Percentiles rank a stretch among this genome's conserved stretches.
phyloP scores from a whole-genome alignment of 2,888 invertebrate genomes.

The Nebria brevicollis region DNA sequence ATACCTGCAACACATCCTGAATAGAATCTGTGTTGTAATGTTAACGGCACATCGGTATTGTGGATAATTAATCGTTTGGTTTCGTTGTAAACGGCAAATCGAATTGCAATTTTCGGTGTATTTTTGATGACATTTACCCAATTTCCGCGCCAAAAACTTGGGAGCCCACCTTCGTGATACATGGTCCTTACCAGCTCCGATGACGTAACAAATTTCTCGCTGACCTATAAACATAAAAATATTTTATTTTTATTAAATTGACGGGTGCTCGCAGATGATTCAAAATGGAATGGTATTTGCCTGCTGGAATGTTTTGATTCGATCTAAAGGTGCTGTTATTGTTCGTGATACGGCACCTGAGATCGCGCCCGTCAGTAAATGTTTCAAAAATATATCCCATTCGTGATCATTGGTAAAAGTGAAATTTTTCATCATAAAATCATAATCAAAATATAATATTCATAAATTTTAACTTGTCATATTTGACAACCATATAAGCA shows the following conservation, averaged over 20 bases:
- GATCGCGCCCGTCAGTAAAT: neutral
- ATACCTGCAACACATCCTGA: constrained; percentile 25
- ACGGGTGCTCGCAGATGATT: neutral
- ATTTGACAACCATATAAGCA: neutral
- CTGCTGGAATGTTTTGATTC: constrained; percentile 5
- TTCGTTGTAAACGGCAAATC: constrained; percentile 22
- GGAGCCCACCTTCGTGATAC: constrained; percentile 13
- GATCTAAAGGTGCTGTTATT: neutral
- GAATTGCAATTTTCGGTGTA: constrained; percentile 22
- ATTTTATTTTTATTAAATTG: too few relatives aligned
- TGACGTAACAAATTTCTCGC: neutral
- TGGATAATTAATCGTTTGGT: neutral
- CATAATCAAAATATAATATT: neutral
- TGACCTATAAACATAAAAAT: neutral
- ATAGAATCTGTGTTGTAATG: constrained; percentile 5
- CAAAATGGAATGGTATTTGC: neutral
- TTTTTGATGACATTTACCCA: constrained; percentile 27
- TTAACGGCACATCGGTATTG: neutral
- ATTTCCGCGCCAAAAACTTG: constrained; percentile 30
- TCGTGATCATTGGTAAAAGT: neutral
- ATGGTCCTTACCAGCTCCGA: neutral
- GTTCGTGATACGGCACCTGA: neutral
- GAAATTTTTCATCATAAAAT: neutral
- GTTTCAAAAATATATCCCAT: constrained; percentile 7
- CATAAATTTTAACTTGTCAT: neutral